Percentiles rank a stretch among this genome's conserved stretches.
phyloP scores from a whole-genome alignment of 37 sponge, comb jelly and placozoan genomes.

The Eunapius fragilis region DNA sequence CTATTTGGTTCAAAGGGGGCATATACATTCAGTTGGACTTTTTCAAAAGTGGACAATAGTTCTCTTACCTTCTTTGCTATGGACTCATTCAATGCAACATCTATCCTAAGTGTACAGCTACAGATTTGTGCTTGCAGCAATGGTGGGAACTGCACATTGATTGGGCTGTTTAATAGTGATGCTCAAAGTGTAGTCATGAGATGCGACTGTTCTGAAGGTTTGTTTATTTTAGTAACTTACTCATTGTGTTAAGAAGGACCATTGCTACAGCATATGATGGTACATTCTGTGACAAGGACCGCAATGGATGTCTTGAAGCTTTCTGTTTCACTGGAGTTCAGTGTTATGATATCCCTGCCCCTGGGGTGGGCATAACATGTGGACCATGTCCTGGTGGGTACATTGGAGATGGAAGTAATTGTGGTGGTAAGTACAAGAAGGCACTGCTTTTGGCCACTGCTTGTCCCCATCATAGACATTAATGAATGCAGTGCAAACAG shows the following conservation, averaged over 20 bases:
- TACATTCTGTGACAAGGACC: neutral
- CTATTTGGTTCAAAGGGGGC: neutral
- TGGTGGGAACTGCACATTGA: neutral
- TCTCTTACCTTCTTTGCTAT: conserved; percentile 4
- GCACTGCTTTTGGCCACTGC: neutral
- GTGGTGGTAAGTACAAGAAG: neutral
- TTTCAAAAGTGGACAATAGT: neutral
- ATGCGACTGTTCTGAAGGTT: neutral
- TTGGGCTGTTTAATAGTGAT: neutral
- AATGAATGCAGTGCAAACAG: neutral
- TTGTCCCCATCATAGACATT: neutral
- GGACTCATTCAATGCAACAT: neutral
- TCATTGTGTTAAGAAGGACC: neutral
- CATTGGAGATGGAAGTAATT: neutral
- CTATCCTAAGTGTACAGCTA: neutral
- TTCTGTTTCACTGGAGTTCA: neutral
- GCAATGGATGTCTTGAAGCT: conserved; percentile 1
- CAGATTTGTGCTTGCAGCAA: conserved; percentile 1
- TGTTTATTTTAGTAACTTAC: neutral
- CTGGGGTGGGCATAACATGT: neutral
- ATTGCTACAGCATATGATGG: neutral
- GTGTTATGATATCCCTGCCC: conserved; percentile 10
- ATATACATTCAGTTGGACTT: conserved; percentile 3
- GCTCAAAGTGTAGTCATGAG: neutral
- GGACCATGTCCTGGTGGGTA: conserved; percentile 3